These are phyloP conservation scores for Novumbra hubbsi DNA, from an alignment of 2,797 vertebrate species.

Conservation along the genomic window DNA sequence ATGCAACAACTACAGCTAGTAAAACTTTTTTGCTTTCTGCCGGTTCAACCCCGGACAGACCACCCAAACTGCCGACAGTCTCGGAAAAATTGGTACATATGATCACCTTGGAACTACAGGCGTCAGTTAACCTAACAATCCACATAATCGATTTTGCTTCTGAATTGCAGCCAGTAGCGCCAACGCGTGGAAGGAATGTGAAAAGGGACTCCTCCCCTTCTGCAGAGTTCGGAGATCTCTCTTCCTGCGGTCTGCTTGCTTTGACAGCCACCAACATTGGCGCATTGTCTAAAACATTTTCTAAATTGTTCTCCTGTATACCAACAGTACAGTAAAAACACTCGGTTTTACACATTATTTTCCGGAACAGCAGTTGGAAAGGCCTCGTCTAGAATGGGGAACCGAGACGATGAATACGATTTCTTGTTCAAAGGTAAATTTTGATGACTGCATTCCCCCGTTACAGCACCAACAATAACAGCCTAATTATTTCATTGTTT, in stretches of 20 bases:
- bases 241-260: constrained; percentile 71
- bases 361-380: constrained; percentile 47
- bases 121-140: background rate
- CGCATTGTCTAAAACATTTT: constrained; percentile 64
- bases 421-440: constrained; percentile 84
- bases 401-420: constrained; percentile 85
- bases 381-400: constrained; percentile 79
- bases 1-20: too few species aligned
- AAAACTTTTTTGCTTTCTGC: too few species aligned
- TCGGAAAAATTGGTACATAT: too few species aligned
- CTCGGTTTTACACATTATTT: constrained; percentile 12
- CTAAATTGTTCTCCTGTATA: constrained; percentile 31
- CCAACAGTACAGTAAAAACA: constrained; percentile 12
- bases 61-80: too few species aligned
- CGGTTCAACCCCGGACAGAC: too few species aligned
- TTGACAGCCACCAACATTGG: constrained; percentile 71
- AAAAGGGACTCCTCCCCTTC: constrained; percentile 74
- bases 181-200: constrained; percentile 48
- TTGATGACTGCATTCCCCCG: constrained; percentile 26
- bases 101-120: too few species aligned
- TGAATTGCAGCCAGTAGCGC: constrained; percentile 5
- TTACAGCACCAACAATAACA: constrained; percentile 8
- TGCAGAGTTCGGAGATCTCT: constrained; percentile 71
- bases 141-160: background rate
- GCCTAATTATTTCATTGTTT: constrained; percentile 26